Conservation (phyloP, 2,888 invertebrate species). For the Fragum whitleyi region DNA sequence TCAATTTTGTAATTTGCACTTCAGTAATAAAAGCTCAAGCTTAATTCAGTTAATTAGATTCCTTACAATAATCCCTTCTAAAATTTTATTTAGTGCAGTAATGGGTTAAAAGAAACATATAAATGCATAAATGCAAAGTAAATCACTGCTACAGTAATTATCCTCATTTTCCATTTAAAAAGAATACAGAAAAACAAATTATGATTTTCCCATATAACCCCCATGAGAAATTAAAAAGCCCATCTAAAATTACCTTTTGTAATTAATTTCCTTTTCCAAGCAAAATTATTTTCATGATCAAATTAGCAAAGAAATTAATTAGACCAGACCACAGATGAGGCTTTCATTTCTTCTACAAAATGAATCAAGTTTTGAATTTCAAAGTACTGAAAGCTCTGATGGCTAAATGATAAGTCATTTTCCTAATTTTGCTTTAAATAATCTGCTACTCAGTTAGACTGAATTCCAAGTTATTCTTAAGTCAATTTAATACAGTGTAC, state of each 20-base stretch:
- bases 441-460: too few relatives aligned
- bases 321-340: not conserved
- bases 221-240: constrained; percentile 13
- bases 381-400: not conserved
- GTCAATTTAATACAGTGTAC: too few relatives aligned
- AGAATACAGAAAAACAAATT: constrained; percentile 12
- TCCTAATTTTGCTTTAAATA: too few relatives aligned
- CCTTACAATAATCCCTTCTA: too few relatives aligned
- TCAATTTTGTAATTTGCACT: too few relatives aligned
- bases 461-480: too few relatives aligned
- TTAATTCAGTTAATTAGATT: too few relatives aligned
- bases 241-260: not conserved
- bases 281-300: constrained; percentile 3
- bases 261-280: constrained; percentile 23
- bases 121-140: not conserved
- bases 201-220: not conserved
- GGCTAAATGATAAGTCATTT: too few relatives aligned
- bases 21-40: too few relatives aligned
- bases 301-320: constrained; percentile 8
- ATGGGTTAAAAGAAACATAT: not conserved
- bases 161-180: not conserved
- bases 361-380: constrained; percentile 2
- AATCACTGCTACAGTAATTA: not conserved
- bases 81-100: too few relatives aligned
- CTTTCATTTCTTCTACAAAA: not conserved